Base-by-base conservation (phyloP, 1,140 invertebrate species). In the Notospermus geniculatus region DNA sequence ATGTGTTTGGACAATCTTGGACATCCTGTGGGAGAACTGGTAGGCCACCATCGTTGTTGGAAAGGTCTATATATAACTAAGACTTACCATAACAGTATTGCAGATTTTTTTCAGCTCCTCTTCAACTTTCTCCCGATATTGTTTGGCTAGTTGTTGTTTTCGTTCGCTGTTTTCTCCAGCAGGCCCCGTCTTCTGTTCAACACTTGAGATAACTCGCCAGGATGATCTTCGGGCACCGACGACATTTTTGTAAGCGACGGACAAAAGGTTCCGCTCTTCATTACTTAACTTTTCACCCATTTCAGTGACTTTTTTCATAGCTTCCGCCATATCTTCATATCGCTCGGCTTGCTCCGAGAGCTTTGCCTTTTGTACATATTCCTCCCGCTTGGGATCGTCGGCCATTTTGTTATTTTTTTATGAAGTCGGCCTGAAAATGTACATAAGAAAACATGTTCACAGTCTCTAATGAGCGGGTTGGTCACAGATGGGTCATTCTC, bases 191-290 rank as follows among this genome's bases (percentile, higher is more conserved):
- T 80, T 82, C 46, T 64, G 64, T 88, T 98, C 96, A 82, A 99
- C 98, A 76, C 92, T 95, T 70, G 94, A 97, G 81, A 99, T 97
- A 77, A 98, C 95, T 78, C 96, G 88, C 95, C 95, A 98, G 74
- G 95, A 97, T 87, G 95, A 86, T 77, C 95, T 88, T 76, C 95
- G 88, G 72, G 95, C 95, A 70, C 96, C 96, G 65, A 99, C 95
- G 58, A 98, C 95, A 86, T 98, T 98, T 87, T 98, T 98, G 87
- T 98, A 98, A 68, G 96, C 96, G 74, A 97, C 95, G 58, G 95
- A 97, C 70, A 98, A 87, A 60, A 99, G 87, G 85, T 98, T 98
- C 76, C 96, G 87, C 84, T 98, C 95, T 69, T 97, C 96, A 83
- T 97, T 97, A 79, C 90, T 91, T 75, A 98, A 87, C 83, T 97